Evolutionary conservation across 2,888 invertebrate genomes (phyloP).

Genomic region (Euplagia quadripunctaria): DNA sequence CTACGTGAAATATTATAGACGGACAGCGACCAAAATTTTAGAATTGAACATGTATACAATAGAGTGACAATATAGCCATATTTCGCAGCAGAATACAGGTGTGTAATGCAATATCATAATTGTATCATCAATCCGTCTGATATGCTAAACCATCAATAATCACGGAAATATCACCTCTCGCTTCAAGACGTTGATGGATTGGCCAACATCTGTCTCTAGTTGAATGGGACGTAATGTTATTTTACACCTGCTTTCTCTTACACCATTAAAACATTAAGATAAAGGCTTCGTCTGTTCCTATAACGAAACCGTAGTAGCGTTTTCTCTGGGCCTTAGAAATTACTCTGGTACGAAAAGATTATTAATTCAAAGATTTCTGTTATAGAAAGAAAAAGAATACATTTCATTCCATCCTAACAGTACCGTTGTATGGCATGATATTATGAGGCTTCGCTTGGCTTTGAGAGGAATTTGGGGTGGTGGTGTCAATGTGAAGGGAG

Average conservation of each 20-base stretch:
- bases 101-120: neutral
- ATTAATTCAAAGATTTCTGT: no score
- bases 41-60: neutral
- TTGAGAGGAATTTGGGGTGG: no score
- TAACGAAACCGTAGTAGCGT: neutral
- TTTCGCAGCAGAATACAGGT: neutral
- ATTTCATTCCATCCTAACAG: no score
- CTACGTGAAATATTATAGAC: no score
- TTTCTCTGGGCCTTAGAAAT: no score
- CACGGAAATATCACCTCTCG: neutral
- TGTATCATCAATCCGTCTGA: neutral
- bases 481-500: no score
- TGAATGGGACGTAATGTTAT: neutral
- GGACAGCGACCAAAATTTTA: neutral
- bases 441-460: no score
- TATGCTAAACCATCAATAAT: neutral
- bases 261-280: neutral
- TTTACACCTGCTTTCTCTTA: neutral
- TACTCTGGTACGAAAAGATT: no score
- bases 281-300: neutral
- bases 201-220: neutral
- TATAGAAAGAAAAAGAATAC: no score
- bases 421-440: no score
- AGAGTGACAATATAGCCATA: no score
- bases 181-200: constrained; percentile 1